These are phyloP conservation scores for Phasianus colchicus DNA, from an alignment of 2,113 vertebrate species.

Conservation along the genomic window DNA sequence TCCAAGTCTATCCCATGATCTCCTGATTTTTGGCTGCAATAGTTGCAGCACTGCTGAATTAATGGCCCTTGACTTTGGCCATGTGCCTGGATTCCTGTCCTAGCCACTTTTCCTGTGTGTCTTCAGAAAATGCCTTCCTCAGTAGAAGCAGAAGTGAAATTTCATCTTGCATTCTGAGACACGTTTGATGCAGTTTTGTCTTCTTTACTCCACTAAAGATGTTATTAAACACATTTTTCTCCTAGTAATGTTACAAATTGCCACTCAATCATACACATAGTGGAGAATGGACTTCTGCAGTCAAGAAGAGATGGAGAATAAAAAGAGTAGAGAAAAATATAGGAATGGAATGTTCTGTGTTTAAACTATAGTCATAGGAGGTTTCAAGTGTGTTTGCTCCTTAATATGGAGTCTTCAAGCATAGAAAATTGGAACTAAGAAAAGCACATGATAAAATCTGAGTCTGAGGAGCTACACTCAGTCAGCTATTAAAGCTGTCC, in stretches of 20 bases:
- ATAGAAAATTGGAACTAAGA: not conserved
- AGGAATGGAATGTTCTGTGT: not conserved
- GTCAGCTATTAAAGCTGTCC: not conserved
- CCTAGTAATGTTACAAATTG: fast-evolving
- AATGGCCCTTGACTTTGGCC: not conserved
- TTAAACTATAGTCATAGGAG: not conserved
- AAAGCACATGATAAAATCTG: not conserved
- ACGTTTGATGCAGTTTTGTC: not conserved
- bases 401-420: not conserved
- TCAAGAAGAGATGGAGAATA: not conserved
- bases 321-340: not conserved
- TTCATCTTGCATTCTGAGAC: not conserved
- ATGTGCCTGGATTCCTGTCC: not conserved
- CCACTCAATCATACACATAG: not conserved
- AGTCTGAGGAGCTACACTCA: not conserved
- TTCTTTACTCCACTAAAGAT: not conserved
- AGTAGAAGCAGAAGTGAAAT: not conserved
- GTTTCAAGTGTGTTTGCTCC: not conserved
- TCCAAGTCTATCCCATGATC: not conserved
- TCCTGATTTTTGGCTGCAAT: not conserved
- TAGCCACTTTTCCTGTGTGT: not conserved
- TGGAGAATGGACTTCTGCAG: not conserved
- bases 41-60: not conserved
- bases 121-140: not conserved
- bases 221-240: not conserved